Base-by-base conservation (phyloP, 2,888 invertebrate genomes). In the Drosophila mimetica region DNA sequence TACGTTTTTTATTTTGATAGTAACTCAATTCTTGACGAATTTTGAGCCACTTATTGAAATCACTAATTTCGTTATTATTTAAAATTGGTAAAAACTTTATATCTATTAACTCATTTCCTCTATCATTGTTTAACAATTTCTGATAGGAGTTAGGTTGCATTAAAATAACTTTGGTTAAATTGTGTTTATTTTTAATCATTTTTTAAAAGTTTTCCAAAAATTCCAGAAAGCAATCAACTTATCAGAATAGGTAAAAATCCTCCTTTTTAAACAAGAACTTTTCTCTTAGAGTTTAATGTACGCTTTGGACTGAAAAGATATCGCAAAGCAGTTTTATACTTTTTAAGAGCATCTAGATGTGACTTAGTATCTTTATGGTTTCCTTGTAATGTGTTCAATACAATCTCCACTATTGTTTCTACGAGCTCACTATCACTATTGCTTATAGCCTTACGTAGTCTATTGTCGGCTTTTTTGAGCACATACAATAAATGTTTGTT, bases 131-230 rank as follows among this genome's bases (percentile, higher is more conserved):
- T n/a, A 22, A 6, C 8, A 42, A 8, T 42, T 42, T 42, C 7
- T 42, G 13, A 20, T 22, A 42, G 2, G 20, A 3, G 11, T 6
- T 42, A 1, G 22, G 22, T 7, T 42, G 11, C 7, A 22, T 22
- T 22, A 42, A 42, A 42, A 22, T 22, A 1, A 42, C 41, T 42
- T 42, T 42, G 4, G 6, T 32, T 47, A 47, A 47, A 30, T 47
- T 13, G 30, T 47, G 47, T 30, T 30, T 6, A 25, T 1, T 25
- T 25, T 28, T 9, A 28, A 2, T 8, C 8, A 28, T 28, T 8
- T 28, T 22, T 22, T 4, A 22, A 22, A 22, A 22, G 22, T 22
- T 22, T 22, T 22, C 22, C 4, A 22, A 22, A 2, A 30, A 46
- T 46, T 6, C 16, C 13, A 2, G 46, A 16, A 11, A 46, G 44